Evolutionary conservation across 2,113 vertebrate genomes (phyloP).

Genomic region (Nettapus auritus): DNA sequence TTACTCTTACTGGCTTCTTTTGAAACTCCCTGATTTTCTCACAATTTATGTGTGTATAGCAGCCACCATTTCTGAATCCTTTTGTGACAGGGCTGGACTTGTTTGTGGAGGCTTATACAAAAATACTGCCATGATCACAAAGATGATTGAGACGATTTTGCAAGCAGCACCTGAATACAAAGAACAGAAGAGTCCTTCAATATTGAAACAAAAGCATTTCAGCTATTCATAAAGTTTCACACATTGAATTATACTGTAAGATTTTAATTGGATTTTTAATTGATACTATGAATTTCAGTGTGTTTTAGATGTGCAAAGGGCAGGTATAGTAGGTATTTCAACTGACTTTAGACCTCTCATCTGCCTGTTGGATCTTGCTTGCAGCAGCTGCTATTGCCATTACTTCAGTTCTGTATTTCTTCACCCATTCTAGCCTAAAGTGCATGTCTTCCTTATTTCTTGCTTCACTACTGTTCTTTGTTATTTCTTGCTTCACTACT

Average conservation of each 20-base stretch:
- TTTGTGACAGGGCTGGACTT: background rate
- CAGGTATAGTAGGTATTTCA: background rate
- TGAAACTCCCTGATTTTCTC: background rate
- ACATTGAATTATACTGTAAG: background rate
- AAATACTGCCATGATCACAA: conserved; percentile 67
- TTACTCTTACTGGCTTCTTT: background rate
- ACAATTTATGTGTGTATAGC: background rate
- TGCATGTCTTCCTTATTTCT: background rate
- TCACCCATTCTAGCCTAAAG: background rate
- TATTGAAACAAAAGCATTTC: background rate
- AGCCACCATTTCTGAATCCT: background rate
- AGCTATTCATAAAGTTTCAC: background rate
- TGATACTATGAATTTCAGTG: background rate
- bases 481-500: too few species aligned
- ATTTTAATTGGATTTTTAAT: background rate
- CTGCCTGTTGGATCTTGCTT: background rate
- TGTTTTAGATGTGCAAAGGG: background rate
- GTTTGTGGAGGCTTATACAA: conserved; percentile 78
- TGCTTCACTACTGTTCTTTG: background rate
- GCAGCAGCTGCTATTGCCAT: background rate
- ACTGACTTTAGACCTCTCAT: background rate
- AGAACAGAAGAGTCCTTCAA: conserved; percentile 10
- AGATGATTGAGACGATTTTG: conserved; percentile 75
- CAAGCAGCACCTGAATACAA: conserved; percentile 74
- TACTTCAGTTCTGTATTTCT: background rate